phyloP scores from a whole-genome alignment of 1,140 invertebrate species.

The Branchinecta lynchi region DNA sequence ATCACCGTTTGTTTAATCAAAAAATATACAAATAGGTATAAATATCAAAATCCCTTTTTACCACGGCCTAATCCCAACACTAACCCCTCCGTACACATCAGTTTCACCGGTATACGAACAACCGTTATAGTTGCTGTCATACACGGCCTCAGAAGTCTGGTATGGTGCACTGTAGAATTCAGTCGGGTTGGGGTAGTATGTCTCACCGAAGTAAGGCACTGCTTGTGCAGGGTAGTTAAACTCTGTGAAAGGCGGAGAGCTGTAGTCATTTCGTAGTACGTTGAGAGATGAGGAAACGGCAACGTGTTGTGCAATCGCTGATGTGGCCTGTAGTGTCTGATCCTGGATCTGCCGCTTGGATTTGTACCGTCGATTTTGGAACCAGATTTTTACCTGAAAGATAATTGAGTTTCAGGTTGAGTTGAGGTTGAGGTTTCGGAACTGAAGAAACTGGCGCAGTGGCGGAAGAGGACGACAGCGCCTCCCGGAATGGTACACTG shows the following conservation, averaged over 20 bases:
- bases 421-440: neutral
- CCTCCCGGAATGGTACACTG: too few species aligned
- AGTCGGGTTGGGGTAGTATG: neutral
- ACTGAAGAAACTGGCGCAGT: neutral
- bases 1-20: too few species aligned
- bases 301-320: neutral
- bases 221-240: neutral
- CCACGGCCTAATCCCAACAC: too few species aligned
- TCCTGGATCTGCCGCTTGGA: conserved; percentile 33
- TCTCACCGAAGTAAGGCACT: conserved; percentile 3
- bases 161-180: conserved; percentile 7
- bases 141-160: too few species aligned
- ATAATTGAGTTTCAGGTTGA: too few species aligned
- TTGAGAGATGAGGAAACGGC: neutral
- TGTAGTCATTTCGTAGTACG: neutral
- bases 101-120: too few species aligned
- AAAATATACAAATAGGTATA: too few species aligned
- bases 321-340: conserved; percentile 20
- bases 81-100: too few species aligned
- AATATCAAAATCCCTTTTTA: too few species aligned
- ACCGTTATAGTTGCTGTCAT: too few species aligned
- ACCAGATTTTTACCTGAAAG: conserved; percentile 40
- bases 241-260: neutral
- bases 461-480: too few species aligned
- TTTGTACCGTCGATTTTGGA: conserved; percentile 50